Conservation (phyloP, 2,888 invertebrate species). For the Thereva unica region DNA sequence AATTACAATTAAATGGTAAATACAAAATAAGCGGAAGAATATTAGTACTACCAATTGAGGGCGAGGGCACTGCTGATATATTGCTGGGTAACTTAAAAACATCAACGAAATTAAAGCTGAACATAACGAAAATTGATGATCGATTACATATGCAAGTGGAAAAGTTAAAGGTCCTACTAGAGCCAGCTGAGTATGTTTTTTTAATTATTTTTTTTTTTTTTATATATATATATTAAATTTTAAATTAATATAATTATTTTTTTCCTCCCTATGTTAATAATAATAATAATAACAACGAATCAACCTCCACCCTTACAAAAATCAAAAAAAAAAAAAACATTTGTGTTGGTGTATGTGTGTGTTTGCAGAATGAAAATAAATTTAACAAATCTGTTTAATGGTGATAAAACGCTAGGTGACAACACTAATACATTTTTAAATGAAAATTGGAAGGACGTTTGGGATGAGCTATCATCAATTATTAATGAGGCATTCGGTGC, state of each 20-base stretch:
- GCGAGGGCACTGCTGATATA: conserved; percentile 41
- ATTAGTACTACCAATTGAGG: conserved; percentile 48
- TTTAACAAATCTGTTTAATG: conserved; percentile 48
- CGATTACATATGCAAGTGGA: conserved; percentile 50
- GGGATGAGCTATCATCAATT: conserved; percentile 47
- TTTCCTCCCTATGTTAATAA: no score
- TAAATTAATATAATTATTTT: no score
- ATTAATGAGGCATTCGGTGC: conserved; percentile 45
- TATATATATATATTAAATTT: no score
- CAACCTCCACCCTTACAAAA: neutral
- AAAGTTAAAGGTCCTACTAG: conserved; percentile 53
- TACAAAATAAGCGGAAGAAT: conserved; percentile 49
- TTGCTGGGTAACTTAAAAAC: conserved; percentile 38
- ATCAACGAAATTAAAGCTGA: conserved; percentile 54
- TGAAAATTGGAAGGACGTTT: conserved; percentile 50
- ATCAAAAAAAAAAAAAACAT: neutral
- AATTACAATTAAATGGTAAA: conserved; percentile 30
- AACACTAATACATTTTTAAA: conserved; percentile 49
- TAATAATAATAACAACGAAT: conserved; percentile 1
- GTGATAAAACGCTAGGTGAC: conserved; percentile 46
- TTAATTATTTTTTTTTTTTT: no score
- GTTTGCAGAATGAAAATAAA: conserved; percentile 45
- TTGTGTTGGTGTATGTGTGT: neutral
- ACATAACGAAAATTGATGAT: conserved; percentile 47
- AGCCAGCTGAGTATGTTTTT: conserved; percentile 49